These are phyloP conservation scores for Scleropages formosus DNA, from an alignment of 2,797 vertebrate genomes.

Conservation along the genomic window DNA sequence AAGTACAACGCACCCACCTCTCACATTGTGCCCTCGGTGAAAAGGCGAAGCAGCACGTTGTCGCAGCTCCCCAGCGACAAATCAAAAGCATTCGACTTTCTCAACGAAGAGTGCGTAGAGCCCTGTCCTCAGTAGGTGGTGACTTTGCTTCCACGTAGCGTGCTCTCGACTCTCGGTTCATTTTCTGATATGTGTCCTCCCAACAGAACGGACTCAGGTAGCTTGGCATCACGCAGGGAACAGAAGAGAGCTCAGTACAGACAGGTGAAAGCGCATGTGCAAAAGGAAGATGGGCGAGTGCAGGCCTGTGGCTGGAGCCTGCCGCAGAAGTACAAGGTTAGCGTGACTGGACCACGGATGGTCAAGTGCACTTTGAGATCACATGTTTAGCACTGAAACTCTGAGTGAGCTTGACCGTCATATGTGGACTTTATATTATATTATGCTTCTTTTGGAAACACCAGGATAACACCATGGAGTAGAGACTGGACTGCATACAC, in stretches of 20 bases:
- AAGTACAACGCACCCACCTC: constrained; percentile 97
- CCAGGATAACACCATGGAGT: no score
- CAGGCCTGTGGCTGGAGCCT: constrained; percentile 98
- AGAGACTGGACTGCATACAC: no score
- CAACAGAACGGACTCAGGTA: constrained; percentile 74
- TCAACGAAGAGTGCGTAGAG: constrained; percentile 97
- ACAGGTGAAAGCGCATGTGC: constrained; percentile 94
- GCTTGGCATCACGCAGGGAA: constrained; percentile 82
- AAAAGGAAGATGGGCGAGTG: constrained; percentile 91
- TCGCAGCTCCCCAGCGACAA: constrained; percentile 94
- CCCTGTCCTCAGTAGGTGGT: no score
- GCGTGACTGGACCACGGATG: not conserved
- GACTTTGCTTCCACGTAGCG: not conserved
- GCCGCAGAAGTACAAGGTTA: constrained; percentile 88
- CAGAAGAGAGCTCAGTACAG: constrained; percentile 96
- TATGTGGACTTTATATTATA: no score
- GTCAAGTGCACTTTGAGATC: no score
- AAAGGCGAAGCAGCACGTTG: constrained; percentile 94
- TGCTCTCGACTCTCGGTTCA: not conserved
- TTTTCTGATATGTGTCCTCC: not conserved
- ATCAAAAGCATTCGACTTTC: constrained; percentile 97
- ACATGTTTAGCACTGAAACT: no score
- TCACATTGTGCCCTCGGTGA: constrained; percentile 89
- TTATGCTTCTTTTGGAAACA: no score
- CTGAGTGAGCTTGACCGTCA: no score